These are phyloP conservation scores for Smutsia temminckii DNA, from an alignment of 2,797 vertebrate species.

Conservation along the genomic window DNA sequence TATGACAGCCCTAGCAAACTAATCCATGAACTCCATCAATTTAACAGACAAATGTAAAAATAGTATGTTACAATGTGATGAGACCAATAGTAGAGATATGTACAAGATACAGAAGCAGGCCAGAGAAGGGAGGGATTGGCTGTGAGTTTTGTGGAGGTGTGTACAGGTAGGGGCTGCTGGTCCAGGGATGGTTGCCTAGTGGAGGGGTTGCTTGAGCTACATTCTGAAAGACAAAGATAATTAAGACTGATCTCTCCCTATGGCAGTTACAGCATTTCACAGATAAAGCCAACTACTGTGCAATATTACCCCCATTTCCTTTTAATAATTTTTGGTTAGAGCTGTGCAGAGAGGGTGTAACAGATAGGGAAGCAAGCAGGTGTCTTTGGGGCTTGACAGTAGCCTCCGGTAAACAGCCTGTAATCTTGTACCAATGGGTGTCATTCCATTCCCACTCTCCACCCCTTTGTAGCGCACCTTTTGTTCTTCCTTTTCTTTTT, in stretches of 20 bases:
- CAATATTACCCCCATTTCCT: neutral
- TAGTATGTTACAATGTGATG: neutral
- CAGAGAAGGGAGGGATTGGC: neutral
- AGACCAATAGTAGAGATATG: neutral
- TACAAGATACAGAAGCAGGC: no score
- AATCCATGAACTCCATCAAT: neutral
- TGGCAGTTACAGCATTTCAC: neutral
- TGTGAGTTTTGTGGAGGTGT: neutral
- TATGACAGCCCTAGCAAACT: neutral
- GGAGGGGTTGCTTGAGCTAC: neutral
- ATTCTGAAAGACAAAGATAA: constrained; percentile 18
- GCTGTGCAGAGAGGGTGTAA: neutral
- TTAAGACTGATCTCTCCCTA: neutral
- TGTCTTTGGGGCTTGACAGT: neutral
- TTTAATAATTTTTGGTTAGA: neutral
- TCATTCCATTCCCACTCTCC: neutral
- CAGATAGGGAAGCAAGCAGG: neutral
- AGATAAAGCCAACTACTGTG: constrained; percentile 6
- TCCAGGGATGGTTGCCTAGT: neutral
- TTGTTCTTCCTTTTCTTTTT: constrained; percentile 56
- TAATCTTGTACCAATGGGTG: neutral
- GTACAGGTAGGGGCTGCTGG: neutral
- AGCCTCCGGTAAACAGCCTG: neutral
- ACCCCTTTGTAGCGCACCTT: neutral
- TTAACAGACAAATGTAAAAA: neutral